Conservation (phyloP, 1,140 invertebrate genomes). For the Lasioglossum albipes region DNA sequence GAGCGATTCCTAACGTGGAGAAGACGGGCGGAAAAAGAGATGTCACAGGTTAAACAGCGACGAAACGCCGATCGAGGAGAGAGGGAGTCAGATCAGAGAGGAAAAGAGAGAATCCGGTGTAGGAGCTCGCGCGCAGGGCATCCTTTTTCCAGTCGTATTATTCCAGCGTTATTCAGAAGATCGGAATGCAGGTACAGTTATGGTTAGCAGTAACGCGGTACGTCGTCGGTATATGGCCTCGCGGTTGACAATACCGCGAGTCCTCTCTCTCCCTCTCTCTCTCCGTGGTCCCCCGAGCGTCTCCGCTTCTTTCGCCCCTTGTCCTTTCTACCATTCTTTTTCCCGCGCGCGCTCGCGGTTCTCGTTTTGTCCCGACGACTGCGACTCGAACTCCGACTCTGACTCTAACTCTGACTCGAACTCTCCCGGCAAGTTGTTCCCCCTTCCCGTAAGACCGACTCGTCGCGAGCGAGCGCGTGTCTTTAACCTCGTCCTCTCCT, state of each 20-base stretch:
- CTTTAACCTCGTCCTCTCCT: constrained; percentile 63
- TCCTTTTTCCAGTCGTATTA: constrained; percentile 53
- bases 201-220: constrained; percentile 69
- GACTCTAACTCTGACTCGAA: too few relatives aligned
- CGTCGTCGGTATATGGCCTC: constrained; percentile 53
- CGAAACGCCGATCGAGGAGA: neutral
- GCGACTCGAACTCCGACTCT: neutral
- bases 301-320: constrained; percentile 5
- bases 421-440: neutral
- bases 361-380: constrained; percentile 48
- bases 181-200: constrained; percentile 78
- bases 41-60: neutral
- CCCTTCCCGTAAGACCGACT: constrained; percentile 2
- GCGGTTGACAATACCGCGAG: constrained; percentile 68
- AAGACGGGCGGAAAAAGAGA: neutral
- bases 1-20: too few relatives aligned
- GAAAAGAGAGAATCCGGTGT: too few relatives aligned
- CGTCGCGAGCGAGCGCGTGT: constrained; percentile 56
- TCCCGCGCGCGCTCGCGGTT: constrained; percentile 27
- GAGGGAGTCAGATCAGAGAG: too few relatives aligned
- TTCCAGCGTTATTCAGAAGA: constrained; percentile 61
- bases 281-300: constrained; percentile 22
- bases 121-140: neutral
- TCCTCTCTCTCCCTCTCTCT: constrained; percentile 36
- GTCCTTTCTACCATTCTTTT: constrained; percentile 59